Conservation (phyloP, 2,797 vertebrate genomes). For the Poeciliopsis presidionis region DNA sequence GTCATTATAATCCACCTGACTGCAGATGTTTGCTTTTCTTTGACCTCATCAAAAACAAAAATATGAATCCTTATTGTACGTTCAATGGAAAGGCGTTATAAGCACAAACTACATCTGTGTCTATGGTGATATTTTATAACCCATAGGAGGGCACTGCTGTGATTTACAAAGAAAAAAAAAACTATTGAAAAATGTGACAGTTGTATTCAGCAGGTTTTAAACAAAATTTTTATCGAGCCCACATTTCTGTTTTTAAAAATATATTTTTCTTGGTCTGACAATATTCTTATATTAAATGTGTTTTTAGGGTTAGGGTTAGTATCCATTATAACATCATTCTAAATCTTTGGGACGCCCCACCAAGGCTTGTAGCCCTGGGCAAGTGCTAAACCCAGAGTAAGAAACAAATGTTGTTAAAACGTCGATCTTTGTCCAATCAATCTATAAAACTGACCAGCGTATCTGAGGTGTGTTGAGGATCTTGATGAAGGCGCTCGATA, state of each 20-base stretch:
- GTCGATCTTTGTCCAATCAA: neutral
- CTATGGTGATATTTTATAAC: neutral
- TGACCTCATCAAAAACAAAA: neutral
- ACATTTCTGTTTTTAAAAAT: neutral
- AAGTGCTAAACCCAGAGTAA: too few species aligned
- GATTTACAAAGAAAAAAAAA: neutral
- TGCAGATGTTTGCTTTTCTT: neutral
- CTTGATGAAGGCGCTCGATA: too few species aligned
- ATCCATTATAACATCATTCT: too few species aligned
- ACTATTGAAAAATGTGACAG: neutral
- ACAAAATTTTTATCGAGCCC: too few species aligned
- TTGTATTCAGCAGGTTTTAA: neutral
- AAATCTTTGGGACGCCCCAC: too few species aligned
- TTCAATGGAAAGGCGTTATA: neutral
- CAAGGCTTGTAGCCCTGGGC: too few species aligned
- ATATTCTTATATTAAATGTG: neutral
- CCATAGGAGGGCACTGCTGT: neutral
- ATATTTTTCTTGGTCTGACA: neutral
- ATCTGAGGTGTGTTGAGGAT: too few species aligned
- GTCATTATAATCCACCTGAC: neutral
- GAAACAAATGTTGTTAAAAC: neutral
- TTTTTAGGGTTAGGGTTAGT: neutral
- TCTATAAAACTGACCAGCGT: neutral
- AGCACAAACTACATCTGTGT: neutral
- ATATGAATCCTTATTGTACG: too few species aligned